Base-by-base conservation (phyloP, 2,797 vertebrate genomes). In the Macroramphosus scolopax region DNA sequence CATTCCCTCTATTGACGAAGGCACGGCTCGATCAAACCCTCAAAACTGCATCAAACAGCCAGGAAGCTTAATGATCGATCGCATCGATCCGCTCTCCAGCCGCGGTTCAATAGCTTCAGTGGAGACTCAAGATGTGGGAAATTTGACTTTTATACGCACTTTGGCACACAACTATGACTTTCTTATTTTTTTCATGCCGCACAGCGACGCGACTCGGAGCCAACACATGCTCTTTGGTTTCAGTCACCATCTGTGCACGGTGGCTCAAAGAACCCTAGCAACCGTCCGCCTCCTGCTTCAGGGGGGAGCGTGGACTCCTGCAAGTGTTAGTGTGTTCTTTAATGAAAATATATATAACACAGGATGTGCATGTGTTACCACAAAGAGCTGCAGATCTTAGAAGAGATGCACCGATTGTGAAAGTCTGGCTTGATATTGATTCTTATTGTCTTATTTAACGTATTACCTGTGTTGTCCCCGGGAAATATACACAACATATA, bases 201-300 rank as follows among this genome's bases (percentile, higher is more conserved):
- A 25, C 65, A 41, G 73, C 61, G 68, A 65, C 67, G 60, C 12
- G 40, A 61, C 58, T 47, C 17, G 9, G 49, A 50, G 65, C 50
- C 66, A 72, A 64, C 80, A 84, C 83, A 82, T 82, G 83, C 72
- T 80, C 76, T 43, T 59, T 67, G 63, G 63, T 82, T 80, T 22
- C 68, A 50, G 67, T 62, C 66, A 67, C 84, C 86, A 87, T 87
- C 86, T 88, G 84, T 72, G 77, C 83, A 65, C 66, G 28, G 32
- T n/a, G 25, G 67, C 73, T 68, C 64, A 16, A 28, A 49, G 44
- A 64, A 50, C 54, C 51, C 46, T 14, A 30, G 54, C 26, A 51
- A 62, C 49, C 48, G 53, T 67, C 68, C 47, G 43, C 60, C 54
- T 67, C 51, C 43, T 61, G 65, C 61, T 57, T 32, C 49, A 35